Conservation (phyloP, 1,140 invertebrate species). For the Zaprionus vittiger region DNA sequence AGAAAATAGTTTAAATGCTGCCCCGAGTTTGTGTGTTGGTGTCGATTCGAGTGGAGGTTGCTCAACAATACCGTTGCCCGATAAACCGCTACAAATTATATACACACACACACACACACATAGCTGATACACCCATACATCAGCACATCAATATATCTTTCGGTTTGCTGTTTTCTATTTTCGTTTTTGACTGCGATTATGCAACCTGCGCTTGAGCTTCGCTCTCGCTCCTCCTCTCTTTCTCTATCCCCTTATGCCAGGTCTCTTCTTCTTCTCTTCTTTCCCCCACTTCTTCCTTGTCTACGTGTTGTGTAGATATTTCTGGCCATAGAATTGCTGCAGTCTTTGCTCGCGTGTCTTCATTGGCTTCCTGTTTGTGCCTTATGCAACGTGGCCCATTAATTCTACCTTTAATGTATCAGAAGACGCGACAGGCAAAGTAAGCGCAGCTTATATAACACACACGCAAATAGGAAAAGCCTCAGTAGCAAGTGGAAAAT, state of each 20-base stretch:
- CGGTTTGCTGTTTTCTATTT: slow-evolving; percentile 67
- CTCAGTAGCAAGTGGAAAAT: background rate
- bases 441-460: background rate
- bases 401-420: background rate
- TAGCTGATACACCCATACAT: slow-evolving; percentile 24
- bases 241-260: background rate
- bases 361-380: background rate
- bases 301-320: background rate
- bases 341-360: background rate
- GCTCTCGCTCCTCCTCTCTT: slow-evolving; percentile 43
- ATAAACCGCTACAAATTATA: slow-evolving; percentile 82
- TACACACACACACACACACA: slow-evolving; percentile 41
- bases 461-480: background rate
- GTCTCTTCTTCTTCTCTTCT: background rate
- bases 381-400: background rate
- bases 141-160: slow-evolving; percentile 53
- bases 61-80: slow-evolving; percentile 76
- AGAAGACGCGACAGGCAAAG: background rate
- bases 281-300: background rate
- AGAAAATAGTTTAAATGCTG: slow-evolving; percentile 77
- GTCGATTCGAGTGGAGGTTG: slow-evolving; percentile 70
- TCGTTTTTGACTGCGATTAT: slow-evolving; percentile 65
- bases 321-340: background rate
- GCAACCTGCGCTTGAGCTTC: slow-evolving; percentile 61
- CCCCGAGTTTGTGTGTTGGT: slow-evolving; percentile 52